Percentiles rank a stretch among this genome's conserved stretches.
Conservation (phyloP, 2,888 invertebrate genomes). For the Salticus scenicus region DNA sequence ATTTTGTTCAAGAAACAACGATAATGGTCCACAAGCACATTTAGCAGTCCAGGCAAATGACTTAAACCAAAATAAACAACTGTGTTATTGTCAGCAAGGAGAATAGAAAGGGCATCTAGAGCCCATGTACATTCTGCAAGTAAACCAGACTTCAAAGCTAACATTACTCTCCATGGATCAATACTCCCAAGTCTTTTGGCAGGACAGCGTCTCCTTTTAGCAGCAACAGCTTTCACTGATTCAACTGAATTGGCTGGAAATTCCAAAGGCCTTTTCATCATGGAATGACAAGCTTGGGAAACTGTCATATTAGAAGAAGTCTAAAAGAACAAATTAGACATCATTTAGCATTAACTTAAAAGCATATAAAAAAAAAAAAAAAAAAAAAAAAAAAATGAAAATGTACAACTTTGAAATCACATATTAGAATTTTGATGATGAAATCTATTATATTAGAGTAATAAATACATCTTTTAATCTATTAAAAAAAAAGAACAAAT, state of each 20-base stretch:
- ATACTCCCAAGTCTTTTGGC: conserved; percentile 91
- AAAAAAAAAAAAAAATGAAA: too few species aligned
- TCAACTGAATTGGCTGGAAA: conserved; percentile 97
- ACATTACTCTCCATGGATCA: conserved; percentile 98
- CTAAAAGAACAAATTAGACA: too few species aligned
- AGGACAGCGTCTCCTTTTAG: conserved; percentile 88
- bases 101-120: conserved; percentile 94
- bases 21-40: conserved; percentile 93
- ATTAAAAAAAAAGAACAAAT: too few species aligned
- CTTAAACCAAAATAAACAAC: conserved; percentile 93
- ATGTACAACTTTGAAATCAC: too few species aligned
- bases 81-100: conserved; percentile 95
- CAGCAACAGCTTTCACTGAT: conserved; percentile 90
- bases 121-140: conserved; percentile 98
- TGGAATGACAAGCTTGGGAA: conserved; percentile 27
- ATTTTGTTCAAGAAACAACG: conserved; percentile 76
- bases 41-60: conserved; percentile 94
- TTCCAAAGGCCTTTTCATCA: conserved; percentile 83
- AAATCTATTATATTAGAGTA: too few species aligned
- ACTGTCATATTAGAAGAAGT: too few species aligned
- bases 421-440: too few species aligned
- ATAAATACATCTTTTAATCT: too few species aligned
- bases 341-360: too few species aligned
- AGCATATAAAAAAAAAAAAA: too few species aligned
- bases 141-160: conserved; percentile 96